Percentiles rank a stretch among this genome's conserved stretches.
phyloP scores from a whole-genome alignment of 2,888 invertebrate species.

The Ischnus inquisitorius region DNA sequence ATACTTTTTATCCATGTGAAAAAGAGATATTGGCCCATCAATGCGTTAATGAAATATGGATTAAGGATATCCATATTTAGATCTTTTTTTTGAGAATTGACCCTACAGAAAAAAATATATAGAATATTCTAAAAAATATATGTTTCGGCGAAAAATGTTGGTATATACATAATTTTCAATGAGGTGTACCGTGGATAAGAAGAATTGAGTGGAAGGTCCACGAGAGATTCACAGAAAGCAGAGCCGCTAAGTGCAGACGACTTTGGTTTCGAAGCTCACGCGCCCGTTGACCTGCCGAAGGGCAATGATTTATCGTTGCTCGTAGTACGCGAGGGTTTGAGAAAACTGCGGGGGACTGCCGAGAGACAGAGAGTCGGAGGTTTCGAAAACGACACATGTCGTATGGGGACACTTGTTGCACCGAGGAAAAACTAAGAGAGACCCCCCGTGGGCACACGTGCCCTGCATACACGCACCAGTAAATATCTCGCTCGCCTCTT shows the following conservation, averaged over 20 bases:
- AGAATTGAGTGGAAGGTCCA: neutral
- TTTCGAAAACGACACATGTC: conserved; percentile 64
- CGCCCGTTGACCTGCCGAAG: conserved; percentile 20
- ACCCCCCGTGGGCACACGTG: conserved; percentile 82
- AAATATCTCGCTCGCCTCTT: conserved; percentile 52
- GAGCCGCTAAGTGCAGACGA: neutral
- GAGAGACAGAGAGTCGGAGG: conserved; percentile 33
- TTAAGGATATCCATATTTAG: too few species aligned
- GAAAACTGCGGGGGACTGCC: conserved; percentile 46
- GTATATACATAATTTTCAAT: neutral
- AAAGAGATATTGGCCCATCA: too few species aligned
- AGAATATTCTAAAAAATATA: too few species aligned
- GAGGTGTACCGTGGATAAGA: neutral
- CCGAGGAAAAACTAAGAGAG: conserved; percentile 76
- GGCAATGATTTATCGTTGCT: conserved; percentile 74
- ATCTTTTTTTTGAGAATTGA: too few species aligned
- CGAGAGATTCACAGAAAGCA: neutral
- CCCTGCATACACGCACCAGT: conserved; percentile 75
- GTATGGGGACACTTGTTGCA: conserved; percentile 81
- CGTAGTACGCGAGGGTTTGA: conserved; percentile 52
- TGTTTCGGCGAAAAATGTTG: too few species aligned
- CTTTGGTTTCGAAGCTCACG: conserved; percentile 12
- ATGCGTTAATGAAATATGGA: too few species aligned
- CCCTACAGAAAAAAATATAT: too few species aligned
- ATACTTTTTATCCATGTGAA: too few species aligned